Evolutionary conservation across 1,140 invertebrate genomes (phyloP), one percentile per base, ranked within the genome.

Genomic region (Asobara japonica): DNA sequence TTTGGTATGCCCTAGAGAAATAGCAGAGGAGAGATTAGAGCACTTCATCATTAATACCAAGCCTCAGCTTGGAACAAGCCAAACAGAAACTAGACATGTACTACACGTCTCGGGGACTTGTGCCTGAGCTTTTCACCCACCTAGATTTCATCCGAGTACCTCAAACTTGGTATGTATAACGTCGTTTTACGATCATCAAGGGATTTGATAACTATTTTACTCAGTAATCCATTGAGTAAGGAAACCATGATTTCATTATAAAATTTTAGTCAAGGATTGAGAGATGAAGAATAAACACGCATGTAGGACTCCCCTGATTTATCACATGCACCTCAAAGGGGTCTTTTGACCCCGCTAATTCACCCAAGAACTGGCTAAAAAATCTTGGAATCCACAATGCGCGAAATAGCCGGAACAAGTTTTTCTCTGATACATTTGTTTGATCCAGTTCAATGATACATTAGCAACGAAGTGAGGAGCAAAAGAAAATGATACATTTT

Each of bases 71-170:
- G 74, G 85, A 89, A 78, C 76, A 82, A 66, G 84, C 84, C 75
- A 89, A 89, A 81, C 82, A 86, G 74, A 84, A 84, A 75, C 76
- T 89, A 69, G 88, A 88, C 79, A 83, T 86, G 82, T 87, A 87
- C 79, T 88, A 87, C 79, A 84, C 85, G 36, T 80, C 86, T 31
- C 84, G 83, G 73, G 76, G 80, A 51, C 76, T 84, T 72, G 78
- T 86, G 38, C 86, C 87, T 16, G 87, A 88, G 76, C 82, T 86
- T 79, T 87, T 87, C 76, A 77, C 80, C 31, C 80, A 84, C 74
- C 78, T 85, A 75, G 86, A 89, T 66, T 68, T 88, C 75, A 76
- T 76, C 70, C 72, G 68, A 69, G 74, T 80, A 72, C 73, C 72
- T 72, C 76, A 82, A 72, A 79, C 76, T 76, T 76, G 80, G 78